Conservation (phyloP, 2,888 invertebrate species). For the Conops quadrifasciatus region DNA sequence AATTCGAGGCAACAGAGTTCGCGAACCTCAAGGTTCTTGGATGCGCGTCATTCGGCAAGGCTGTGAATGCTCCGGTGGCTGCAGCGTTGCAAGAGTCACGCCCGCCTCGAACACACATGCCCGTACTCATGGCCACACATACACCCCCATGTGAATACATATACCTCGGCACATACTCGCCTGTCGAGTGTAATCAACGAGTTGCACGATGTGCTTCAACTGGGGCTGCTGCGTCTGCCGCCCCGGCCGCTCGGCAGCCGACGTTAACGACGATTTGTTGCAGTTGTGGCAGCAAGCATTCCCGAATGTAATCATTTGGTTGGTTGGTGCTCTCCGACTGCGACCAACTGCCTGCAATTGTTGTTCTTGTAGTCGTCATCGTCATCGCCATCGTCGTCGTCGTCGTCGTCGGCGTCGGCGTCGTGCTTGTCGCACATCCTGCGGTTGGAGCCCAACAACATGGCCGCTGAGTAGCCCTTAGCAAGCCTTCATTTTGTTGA, state of each 20-base stretch:
- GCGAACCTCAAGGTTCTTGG: background rate
- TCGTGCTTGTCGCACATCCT: constrained; percentile 14
- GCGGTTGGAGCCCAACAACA: constrained; percentile 36
- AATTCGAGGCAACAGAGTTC: constrained; percentile 1
- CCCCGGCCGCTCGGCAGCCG: constrained; percentile 41
- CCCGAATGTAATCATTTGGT: constrained; percentile 30
- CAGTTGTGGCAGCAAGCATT: constrained; percentile 36
- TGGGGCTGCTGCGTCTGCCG: constrained; percentile 36
- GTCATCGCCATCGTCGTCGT: too few relatives aligned
- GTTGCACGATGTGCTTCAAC: constrained; percentile 9
- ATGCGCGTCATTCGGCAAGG: too few relatives aligned
- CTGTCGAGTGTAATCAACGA: background rate
- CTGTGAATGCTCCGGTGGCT: background rate
- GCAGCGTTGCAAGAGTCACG: constrained; percentile 23
- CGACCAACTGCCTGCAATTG: constrained; percentile 1
- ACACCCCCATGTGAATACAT: background rate
- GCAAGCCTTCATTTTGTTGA: constrained; percentile 47
- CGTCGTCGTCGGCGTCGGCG: background rate
- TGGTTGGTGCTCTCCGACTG: constrained; percentile 19
- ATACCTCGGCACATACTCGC: background rate
- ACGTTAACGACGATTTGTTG: constrained; percentile 35
- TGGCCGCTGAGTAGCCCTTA: constrained; percentile 52
- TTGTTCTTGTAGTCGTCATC: background rate
- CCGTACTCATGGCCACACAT: background rate
- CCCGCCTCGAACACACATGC: constrained; percentile 16